Percentiles rank a stretch among this genome's conserved stretches.
These are phyloP conservation scores for Alaudala cheleensis DNA, from an alignment of 2,113 vertebrate genomes.

Conservation along the genomic window DNA sequence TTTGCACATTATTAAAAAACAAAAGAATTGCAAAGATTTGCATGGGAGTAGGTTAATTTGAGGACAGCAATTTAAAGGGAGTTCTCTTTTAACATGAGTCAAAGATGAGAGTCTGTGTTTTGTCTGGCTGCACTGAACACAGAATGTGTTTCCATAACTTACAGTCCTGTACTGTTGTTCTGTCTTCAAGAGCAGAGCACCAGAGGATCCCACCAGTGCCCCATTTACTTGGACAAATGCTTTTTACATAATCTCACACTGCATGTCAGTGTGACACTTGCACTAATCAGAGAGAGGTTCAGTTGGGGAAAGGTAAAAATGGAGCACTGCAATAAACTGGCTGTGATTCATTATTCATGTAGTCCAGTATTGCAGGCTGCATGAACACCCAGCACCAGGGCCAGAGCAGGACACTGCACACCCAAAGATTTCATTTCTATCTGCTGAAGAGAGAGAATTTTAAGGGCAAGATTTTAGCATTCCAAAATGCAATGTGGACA, in stretches of 20 bases:
- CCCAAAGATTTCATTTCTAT: not conserved
- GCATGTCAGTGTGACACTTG: not conserved
- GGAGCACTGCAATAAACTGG: not conserved
- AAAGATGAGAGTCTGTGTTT: slow-evolving; percentile 27
- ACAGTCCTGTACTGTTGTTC: not conserved
- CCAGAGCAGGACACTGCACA: not conserved
- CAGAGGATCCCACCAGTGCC: not conserved
- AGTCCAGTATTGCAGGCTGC: not conserved
- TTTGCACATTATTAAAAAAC: slow-evolving; percentile 4
- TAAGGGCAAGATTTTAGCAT: not conserved
- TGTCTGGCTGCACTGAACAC: not conserved
- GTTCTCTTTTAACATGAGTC: slow-evolving; percentile 46
- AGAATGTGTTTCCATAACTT: not conserved
- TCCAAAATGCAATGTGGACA: not conserved
- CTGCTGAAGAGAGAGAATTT: not conserved
- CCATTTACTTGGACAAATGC: not conserved
- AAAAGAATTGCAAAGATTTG: slow-evolving; percentile 25
- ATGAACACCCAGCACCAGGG: not conserved
- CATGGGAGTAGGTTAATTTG: slow-evolving; percentile 18
- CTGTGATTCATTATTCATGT: not conserved
- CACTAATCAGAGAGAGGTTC: not conserved
- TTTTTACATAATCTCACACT: not conserved
- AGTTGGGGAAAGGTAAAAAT: not conserved
- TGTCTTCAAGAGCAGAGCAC: not conserved
- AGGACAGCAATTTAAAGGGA: slow-evolving; percentile 22